Evolutionary conservation across 1,140 invertebrate genomes (phyloP).

Genomic region (Hormaphis cornu): DNA sequence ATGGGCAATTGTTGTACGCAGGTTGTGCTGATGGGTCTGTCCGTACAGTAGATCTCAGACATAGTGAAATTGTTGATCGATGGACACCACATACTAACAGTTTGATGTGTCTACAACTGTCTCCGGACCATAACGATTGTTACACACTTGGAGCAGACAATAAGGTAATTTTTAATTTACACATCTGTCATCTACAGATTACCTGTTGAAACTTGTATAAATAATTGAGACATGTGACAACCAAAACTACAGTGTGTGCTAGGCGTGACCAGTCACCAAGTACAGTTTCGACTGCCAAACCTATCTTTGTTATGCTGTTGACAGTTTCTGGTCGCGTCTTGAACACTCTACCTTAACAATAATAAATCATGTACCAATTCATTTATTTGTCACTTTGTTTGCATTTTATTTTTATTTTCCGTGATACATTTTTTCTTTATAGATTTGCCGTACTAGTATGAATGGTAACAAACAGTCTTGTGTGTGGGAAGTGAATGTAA

Average conservation of each 20-base stretch:
- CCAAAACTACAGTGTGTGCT: no score
- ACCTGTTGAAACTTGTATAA: no score
- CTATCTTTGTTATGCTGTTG: no score
- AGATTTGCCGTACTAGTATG: constrained; percentile 38
- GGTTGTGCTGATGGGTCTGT: constrained; percentile 54
- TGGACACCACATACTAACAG: constrained; percentile 36
- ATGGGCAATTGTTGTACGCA: constrained; percentile 55
- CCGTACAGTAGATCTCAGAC: constrained; percentile 50
- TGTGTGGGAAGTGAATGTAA: constrained; percentile 35
- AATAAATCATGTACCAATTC: no score
- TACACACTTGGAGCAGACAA: constrained; percentile 38
- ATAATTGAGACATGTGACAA: no score
- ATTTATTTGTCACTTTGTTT: not conserved
- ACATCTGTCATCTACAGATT: not conserved
- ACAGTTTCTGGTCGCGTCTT: no score
- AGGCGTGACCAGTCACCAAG: no score
- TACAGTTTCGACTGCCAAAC: no score
- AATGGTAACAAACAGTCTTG: constrained; percentile 35
- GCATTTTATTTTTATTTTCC: not conserved
- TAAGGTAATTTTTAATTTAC: constrained; percentile 34
- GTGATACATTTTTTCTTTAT: not conserved
- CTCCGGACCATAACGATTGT: constrained; percentile 38
- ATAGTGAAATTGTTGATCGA: constrained; percentile 51
- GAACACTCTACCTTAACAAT: no score
- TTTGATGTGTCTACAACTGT: constrained; percentile 35